phyloP scores from a whole-genome alignment of 2,888 invertebrate species.

The Epirrita christyi region DNA sequence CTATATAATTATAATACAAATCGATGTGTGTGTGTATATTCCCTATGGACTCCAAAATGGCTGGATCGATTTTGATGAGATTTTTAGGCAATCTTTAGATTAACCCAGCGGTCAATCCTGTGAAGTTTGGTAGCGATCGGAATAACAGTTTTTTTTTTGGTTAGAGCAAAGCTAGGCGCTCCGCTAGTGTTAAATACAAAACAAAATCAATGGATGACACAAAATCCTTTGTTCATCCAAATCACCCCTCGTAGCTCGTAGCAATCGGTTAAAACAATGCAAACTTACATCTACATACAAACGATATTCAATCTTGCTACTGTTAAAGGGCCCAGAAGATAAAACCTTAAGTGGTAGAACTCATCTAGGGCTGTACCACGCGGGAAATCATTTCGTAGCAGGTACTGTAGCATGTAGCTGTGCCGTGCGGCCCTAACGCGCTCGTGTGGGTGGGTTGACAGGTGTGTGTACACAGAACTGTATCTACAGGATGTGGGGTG shows the following conservation, averaged over 20 bases:
- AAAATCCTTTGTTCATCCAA: neutral
- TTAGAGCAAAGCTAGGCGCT: too few relatives aligned
- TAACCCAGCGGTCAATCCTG: too few relatives aligned
- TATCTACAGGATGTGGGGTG: conserved; percentile 28
- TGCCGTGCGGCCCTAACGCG: conserved; percentile 53
- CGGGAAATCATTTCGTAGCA: conserved; percentile 67
- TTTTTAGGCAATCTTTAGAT: too few relatives aligned
- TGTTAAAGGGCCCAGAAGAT: conserved; percentile 42
- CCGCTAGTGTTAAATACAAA: too few relatives aligned
- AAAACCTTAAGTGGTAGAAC: conserved; percentile 49
- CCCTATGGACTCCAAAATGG: too few relatives aligned
- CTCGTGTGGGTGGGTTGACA: conserved; percentile 40
- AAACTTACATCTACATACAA: conserved; percentile 28
- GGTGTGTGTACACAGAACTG: conserved; percentile 19
- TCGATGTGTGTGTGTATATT: too few relatives aligned
- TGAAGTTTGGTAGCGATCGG: too few relatives aligned
- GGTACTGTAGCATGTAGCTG: conserved; percentile 35
- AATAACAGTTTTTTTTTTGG: too few relatives aligned
- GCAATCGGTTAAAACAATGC: conserved; percentile 10
- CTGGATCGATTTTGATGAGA: too few relatives aligned
- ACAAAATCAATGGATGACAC: too few relatives aligned
- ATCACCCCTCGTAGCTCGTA: neutral
- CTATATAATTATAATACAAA: too few relatives aligned
- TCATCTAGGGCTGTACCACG: conserved; percentile 60
- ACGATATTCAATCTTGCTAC: conserved; percentile 27